These are phyloP conservation scores for Ormyrus thymus DNA, from an alignment of 2,888 invertebrate species.

Conservation along the genomic window DNA sequence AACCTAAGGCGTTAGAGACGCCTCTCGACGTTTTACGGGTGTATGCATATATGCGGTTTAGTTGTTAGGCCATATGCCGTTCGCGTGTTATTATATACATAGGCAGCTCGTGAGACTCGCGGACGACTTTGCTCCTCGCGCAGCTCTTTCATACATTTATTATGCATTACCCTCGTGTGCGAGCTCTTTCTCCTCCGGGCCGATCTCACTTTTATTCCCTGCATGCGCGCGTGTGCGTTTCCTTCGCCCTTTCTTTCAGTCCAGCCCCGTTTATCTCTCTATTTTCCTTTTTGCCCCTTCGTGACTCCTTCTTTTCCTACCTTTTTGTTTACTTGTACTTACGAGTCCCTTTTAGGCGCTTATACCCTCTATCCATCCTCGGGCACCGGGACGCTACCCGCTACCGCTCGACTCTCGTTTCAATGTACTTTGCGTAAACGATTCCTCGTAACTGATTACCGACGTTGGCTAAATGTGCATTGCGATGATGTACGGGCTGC, in stretches of 20 bases:
- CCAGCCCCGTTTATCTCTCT: slow-evolving; percentile 14
- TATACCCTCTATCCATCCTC: too few relatives aligned
- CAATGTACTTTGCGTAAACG: slow-evolving; percentile 8
- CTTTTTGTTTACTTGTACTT: too few relatives aligned
- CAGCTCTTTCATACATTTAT: background rate
- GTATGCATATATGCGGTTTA: too few relatives aligned
- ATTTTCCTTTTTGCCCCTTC: background rate
- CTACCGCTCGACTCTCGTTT: background rate
- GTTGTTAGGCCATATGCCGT: too few relatives aligned
- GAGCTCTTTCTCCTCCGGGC: too few relatives aligned
- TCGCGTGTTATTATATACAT: background rate
- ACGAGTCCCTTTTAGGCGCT: too few relatives aligned
- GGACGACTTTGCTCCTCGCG: background rate
- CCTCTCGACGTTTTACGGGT: too few relatives aligned
- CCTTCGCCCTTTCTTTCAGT: background rate
- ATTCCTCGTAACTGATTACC: slow-evolving; percentile 16
- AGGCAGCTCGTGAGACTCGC: background rate
- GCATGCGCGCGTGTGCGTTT: background rate
- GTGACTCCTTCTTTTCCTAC: slow-evolving; percentile 10
- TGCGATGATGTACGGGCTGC: too few relatives aligned
- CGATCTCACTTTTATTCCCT: too few relatives aligned
- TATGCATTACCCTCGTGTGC: too few relatives aligned
- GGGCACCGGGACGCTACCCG: too few relatives aligned
- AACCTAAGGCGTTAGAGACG: too few relatives aligned
- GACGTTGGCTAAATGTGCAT: background rate